phyloP scores from a whole-genome alignment of 2,888 invertebrate species.

The Archips crataeganus region DNA sequence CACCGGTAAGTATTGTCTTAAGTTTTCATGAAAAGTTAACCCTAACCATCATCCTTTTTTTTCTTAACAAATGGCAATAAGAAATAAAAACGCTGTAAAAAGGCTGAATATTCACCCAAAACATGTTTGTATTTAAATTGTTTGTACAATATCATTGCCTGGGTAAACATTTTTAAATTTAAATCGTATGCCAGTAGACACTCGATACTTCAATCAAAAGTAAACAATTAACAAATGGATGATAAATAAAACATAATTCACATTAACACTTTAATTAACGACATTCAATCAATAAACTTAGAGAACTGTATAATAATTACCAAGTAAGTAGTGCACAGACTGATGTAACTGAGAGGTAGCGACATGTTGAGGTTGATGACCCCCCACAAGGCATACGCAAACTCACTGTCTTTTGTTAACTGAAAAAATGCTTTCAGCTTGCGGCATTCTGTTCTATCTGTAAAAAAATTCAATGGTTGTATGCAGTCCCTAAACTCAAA shows the following conservation, averaged over 20 bases:
- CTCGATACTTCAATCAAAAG: too few relatives aligned
- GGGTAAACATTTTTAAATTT: too few relatives aligned
- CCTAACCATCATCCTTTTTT: too few relatives aligned
- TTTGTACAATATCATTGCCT: background rate
- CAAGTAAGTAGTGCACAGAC: slow-evolving; percentile 73
- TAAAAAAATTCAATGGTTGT: slow-evolving; percentile 45
- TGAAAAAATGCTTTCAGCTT: slow-evolving; percentile 72
- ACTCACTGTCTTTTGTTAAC: slow-evolving; percentile 68
- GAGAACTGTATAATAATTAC: slow-evolving; percentile 77
- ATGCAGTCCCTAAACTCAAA: too few relatives aligned
- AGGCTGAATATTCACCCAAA: too few relatives aligned
- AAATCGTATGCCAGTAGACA: too few relatives aligned
- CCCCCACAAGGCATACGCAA: slow-evolving; percentile 69
- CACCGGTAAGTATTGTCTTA: too few relatives aligned
- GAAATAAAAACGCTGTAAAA: too few relatives aligned
- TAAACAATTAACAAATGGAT: background rate
- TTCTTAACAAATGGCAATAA: too few relatives aligned
- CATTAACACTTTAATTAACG: slow-evolving; percentile 18
- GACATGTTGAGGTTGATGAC: slow-evolving; percentile 74
- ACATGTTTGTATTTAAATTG: too few relatives aligned
- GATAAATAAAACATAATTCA: background rate
- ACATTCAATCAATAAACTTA: slow-evolving; percentile 68
- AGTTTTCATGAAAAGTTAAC: too few relatives aligned
- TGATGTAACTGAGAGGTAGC: slow-evolving; percentile 70
- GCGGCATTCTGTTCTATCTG: slow-evolving; percentile 69